Conservation (phyloP, 1,140 invertebrate species). For the Lordiphosa collinella region DNA sequence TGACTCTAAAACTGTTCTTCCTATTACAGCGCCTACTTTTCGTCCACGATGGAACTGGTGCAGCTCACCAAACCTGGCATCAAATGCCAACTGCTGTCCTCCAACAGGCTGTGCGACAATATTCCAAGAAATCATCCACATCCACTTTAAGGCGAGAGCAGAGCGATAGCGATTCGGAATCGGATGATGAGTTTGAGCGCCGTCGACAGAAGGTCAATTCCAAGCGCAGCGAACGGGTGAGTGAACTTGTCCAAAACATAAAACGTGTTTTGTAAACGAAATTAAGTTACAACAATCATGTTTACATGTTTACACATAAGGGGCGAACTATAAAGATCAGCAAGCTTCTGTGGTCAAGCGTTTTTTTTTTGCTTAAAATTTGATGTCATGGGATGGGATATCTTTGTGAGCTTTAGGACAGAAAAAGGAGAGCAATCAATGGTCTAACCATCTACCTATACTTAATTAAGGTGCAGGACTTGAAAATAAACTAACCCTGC, state of each 20-base stretch:
- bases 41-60: conserved; percentile 18
- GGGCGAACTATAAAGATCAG: too few relatives aligned
- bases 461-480: too few relatives aligned
- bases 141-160: conserved; percentile 74
- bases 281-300: too few relatives aligned
- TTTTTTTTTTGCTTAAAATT: too few relatives aligned
- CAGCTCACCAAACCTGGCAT: conserved; percentile 34
- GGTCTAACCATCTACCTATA: too few relatives aligned
- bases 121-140: conserved; percentile 61
- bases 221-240: conserved; percentile 81
- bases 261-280: too few relatives aligned
- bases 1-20: conserved; percentile 19
- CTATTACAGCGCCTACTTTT: conserved; percentile 37
- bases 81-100: conserved; percentile 35
- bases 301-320: too few relatives aligned
- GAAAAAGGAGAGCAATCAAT: too few relatives aligned
- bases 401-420: too few relatives aligned
- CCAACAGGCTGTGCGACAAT: conserved; percentile 49
- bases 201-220: conserved; percentile 61
- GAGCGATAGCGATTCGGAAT: conserved; percentile 82
- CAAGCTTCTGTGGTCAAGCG: too few relatives aligned
- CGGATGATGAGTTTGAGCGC: conserved; percentile 82
- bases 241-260: conserved; percentile 34
- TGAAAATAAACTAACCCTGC: too few relatives aligned
- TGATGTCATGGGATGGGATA: too few relatives aligned